Base-by-base conservation (phyloP, 1,140 invertebrate genomes). In the Sipha flava region DNA sequence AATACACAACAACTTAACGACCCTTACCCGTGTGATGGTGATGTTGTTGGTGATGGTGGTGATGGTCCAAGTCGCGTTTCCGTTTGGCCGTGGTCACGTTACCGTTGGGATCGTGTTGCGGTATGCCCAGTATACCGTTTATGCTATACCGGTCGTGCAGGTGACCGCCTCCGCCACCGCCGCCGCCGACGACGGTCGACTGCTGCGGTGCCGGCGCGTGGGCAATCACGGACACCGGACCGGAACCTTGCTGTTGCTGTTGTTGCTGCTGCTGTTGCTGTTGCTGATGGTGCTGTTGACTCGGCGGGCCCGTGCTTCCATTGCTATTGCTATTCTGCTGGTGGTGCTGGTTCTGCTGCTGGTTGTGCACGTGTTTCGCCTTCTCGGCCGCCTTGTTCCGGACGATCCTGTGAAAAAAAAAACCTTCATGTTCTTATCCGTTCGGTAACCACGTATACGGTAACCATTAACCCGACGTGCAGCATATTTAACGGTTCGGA, bases 381-480 rank as follows among this genome's bases (percentile, higher is more conserved):
- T 96, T 97, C 86, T 98, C 95, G 5, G 95, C 95, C 14, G 95
- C 95, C 85, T 97, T 97, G 87, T 98, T 98, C 80, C 95, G 89
- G 59, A 98, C 95, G 87, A 98, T 97, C 88, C 95, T 97, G 87
- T 7, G 85, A 52, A 1, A 31, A 26, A 16, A 40, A n/a, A n/a
- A n/a, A n/a, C n/a, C n/a, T n/a, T n/a, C n/a, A n/a, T n/a, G n/a
- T n/a, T n/a, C n/a, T n/a, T n/a, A n/a, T n/a, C n/a, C n/a, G n/a
- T n/a, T n/a, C n/a, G n/a, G n/a, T n/a, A n/a, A n/a, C n/a, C n/a
- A n/a, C n/a, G n/a, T n/a, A n/a, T n/a, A 64, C 26, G 14, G 14
- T 43, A 16, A 23, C 34, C 0, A 43, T 43, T 43, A 43, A 10
- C n/a, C n/a, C 3, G 62, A n/a, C 57, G 31, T 40, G 29, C 37